These are phyloP conservation scores for Clarias platycephalus DNA, from an alignment of 2,797 vertebrate species.

Conservation along the genomic window DNA sequence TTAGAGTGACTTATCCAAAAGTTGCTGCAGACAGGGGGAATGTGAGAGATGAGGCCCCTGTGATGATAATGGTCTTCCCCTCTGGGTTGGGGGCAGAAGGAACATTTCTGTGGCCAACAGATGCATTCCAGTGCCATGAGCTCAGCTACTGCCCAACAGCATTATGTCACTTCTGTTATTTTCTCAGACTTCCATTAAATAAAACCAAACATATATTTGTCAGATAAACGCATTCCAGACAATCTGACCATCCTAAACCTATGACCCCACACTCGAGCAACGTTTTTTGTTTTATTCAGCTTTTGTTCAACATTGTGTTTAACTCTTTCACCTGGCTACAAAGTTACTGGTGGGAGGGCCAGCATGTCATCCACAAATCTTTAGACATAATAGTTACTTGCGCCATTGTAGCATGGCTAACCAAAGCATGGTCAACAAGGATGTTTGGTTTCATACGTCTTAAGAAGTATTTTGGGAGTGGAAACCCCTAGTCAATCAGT, in stretches of 20 bases:
- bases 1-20: conserved; percentile 11
- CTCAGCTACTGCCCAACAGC: conserved; percentile 67
- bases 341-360: background rate
- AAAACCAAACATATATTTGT: conserved; percentile 70
- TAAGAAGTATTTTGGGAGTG: conserved; percentile 34
- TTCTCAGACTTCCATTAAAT: conserved; percentile 70
- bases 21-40: conserved; percentile 12
- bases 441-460: conserved; percentile 33
- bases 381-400: conserved; percentile 21
- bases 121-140: conserved; percentile 76
- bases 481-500: conserved; percentile 44
- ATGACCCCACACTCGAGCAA: conserved; percentile 58
- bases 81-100: conserved; percentile 53
- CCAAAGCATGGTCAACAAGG: conserved; percentile 18
- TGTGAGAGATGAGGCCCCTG: conserved; percentile 36
- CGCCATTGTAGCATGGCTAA: conserved; percentile 25
- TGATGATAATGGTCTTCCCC: conserved; percentile 56
- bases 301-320: conserved; percentile 3
- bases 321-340: conserved; percentile 15
- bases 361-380: background rate
- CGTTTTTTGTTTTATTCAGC: background rate
- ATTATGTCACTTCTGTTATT: conserved; percentile 75
- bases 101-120: conserved; percentile 64
- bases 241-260: conserved; percentile 65
- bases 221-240: conserved; percentile 67